Conservation (phyloP, 2,113 vertebrate genomes). For the Pelecanoides urinatrix region DNA sequence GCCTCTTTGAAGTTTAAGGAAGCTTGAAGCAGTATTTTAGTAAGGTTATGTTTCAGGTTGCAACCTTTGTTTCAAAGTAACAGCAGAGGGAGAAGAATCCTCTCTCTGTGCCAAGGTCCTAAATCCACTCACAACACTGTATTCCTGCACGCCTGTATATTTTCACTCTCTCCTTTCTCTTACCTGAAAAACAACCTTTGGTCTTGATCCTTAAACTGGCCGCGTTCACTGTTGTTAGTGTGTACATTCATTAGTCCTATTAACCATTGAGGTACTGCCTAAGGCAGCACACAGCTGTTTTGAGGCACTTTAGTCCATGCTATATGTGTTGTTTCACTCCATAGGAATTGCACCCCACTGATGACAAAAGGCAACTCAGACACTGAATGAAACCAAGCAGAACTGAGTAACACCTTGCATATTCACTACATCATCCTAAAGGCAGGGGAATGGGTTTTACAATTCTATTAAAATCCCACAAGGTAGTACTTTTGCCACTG, state of each 20-base stretch:
- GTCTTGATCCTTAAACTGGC: not conserved
- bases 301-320: not conserved
- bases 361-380: not conserved
- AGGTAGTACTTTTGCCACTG: not conserved
- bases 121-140: not conserved
- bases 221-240: not conserved
- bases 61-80: not conserved
- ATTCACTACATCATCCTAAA: not conserved
- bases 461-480: slow-evolving; percentile 11
- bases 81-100: not conserved
- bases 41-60: not conserved
- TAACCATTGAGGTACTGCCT: slow-evolving; percentile 14
- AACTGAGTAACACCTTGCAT: not conserved
- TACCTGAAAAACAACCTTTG: not conserved
- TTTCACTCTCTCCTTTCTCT: not conserved
- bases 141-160: not conserved
- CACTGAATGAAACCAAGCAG: slow-evolving; percentile 20
- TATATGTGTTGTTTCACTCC: not conserved
- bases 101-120: not conserved
- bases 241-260: slow-evolving; percentile 6
- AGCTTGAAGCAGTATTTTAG: not conserved
- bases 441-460: not conserved
- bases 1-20: not conserved
- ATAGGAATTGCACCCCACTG: not conserved
- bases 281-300: slow-evolving; percentile 15